Evolutionary conservation across 2,113 vertebrate genomes (phyloP), one percentile per base, ranked within the genome.

Genomic region (Desmodus rotundus): DNA sequence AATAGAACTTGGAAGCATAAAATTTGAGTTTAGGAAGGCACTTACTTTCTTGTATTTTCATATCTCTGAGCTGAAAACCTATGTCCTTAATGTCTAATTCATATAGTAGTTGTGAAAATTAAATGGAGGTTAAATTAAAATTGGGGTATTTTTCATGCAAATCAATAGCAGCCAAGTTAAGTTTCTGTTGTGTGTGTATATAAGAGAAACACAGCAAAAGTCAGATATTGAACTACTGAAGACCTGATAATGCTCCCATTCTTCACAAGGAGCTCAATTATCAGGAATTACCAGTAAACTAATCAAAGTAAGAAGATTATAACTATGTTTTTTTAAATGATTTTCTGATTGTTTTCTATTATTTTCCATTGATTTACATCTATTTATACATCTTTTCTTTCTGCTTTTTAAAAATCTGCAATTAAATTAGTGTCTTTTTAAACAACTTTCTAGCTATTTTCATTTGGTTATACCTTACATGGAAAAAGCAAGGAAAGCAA

Each of bases 1-100:
- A 91, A 56, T n/a, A 72, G 80, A 94, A 52, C n/a, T 86, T 77
- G 38, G 43, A 92, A 68, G 47, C 28, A 82, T n/a, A 91, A 92
- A 50, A 52, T 13, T 5, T 74, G 1, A 0, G 78, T 87, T 84
- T 68, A 91, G 72, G 4, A 61, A 61, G 10, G 14, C 61, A 87
- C 76, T n/a, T 67, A 93, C 31, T 80, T 17, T 45, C 5, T 85
- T 91, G 24, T 65, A 15, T 91, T 86, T 91, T 47, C 5, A 65
- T 9, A 28, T 41, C 26, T 43, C 65, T 87, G 38, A 96, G 28
- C 38, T 86, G 20, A 93, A 97, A 78, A 47, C 22, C 11, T 45
- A 14, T 26, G 15, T 7, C 20, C 52, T 87, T 13, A 85, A 80
- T 85, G 10, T 13, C 8, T 63, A 15, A 63, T 92, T 89, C 36